phyloP scores from a whole-genome alignment of 2,797 vertebrate species.

The Diglossa cyanea region DNA sequence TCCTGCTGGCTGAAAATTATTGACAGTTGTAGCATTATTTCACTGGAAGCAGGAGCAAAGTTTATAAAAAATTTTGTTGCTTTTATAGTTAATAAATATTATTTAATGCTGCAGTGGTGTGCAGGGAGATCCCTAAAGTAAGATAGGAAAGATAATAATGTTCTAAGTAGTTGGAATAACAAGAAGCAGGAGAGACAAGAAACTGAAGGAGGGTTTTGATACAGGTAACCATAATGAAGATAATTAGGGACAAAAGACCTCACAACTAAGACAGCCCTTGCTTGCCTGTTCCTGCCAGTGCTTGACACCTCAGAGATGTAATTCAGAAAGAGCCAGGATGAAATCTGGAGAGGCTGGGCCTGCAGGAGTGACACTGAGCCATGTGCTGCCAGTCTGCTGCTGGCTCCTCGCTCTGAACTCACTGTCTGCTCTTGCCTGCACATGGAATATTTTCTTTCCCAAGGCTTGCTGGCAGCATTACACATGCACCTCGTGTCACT shows the following conservation, averaged over 20 bases:
- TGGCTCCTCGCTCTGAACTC: neutral
- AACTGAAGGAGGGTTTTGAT: neutral
- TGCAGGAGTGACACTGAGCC: neutral
- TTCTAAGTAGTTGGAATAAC: neutral
- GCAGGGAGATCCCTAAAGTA: neutral
- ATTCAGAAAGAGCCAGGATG: neutral
- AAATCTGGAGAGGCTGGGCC: neutral
- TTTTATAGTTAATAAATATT: conserved; percentile 33
- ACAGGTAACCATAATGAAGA: neutral
- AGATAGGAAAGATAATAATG: neutral
- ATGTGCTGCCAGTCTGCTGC: neutral
- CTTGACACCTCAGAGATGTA: neutral
- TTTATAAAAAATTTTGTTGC: conserved; percentile 2
- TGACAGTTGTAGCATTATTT: neutral
- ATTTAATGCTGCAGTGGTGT: neutral
- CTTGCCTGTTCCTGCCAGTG: neutral
- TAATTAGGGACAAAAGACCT: neutral
- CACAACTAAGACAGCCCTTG: neutral
- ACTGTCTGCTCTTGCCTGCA: neutral
- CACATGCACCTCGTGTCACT: conserved; percentile 11
- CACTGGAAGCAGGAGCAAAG: conserved; percentile 8
- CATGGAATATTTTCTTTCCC: neutral
- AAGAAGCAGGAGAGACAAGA: neutral
- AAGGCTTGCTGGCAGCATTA: conserved; percentile 4
- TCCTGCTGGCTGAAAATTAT: conserved; percentile 28